A percentile compares a stretch with the other conserved stretches of the same genome.
phyloP scores from a whole-genome alignment of 2,888 invertebrate genomes.

The Drosophila lacicola region DNA sequence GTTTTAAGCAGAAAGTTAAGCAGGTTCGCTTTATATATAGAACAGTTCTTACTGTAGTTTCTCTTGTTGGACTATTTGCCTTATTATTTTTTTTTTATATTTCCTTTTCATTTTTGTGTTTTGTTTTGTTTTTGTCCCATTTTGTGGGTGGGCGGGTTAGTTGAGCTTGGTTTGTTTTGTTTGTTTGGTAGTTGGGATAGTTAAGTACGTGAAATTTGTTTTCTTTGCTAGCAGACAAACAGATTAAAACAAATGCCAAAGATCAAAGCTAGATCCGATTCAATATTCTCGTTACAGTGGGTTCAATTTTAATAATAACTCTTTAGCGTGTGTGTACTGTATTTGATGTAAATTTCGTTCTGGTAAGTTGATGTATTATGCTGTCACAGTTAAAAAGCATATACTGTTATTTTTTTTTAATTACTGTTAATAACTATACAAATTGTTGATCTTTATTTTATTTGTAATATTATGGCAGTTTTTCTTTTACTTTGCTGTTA shows the following conservation, averaged over 20 bases:
- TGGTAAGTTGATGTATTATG: neutral
- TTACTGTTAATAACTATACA: slow-evolving; percentile 38
- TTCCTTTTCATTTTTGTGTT: neutral
- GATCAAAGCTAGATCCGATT: slow-evolving; percentile 1
- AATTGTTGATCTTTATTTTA: slow-evolving; percentile 25
- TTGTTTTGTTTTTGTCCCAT: slow-evolving; percentile 8
- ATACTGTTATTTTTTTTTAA: slow-evolving; percentile 17
- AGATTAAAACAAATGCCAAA: slow-evolving; percentile 1
- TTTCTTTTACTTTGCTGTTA: slow-evolving; percentile 30
- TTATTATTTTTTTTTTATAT: neutral
- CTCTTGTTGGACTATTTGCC: neutral
- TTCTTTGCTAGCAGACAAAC: neutral
- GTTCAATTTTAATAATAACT: neutral
- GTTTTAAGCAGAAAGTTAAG: slow-evolving; percentile 69
- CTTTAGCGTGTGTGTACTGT: neutral
- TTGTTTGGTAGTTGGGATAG: slow-evolving; percentile 29
- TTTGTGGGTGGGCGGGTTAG: slow-evolving; percentile 27
- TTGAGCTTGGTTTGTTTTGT: slow-evolving; percentile 20
- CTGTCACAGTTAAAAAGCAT: slow-evolving; percentile 36
- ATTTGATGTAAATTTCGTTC: neutral
- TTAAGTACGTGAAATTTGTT: slow-evolving; percentile 15
- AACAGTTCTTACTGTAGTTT: slow-evolving; percentile 7
- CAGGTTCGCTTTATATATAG: slow-evolving; percentile 39
- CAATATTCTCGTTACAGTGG: neutral
- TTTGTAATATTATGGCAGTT: slow-evolving; percentile 55